Evolutionary conservation across 1,140 invertebrate species (phyloP), one percentile per base, ranked within the genome.

Genomic region (Drosophila azteca): DNA sequence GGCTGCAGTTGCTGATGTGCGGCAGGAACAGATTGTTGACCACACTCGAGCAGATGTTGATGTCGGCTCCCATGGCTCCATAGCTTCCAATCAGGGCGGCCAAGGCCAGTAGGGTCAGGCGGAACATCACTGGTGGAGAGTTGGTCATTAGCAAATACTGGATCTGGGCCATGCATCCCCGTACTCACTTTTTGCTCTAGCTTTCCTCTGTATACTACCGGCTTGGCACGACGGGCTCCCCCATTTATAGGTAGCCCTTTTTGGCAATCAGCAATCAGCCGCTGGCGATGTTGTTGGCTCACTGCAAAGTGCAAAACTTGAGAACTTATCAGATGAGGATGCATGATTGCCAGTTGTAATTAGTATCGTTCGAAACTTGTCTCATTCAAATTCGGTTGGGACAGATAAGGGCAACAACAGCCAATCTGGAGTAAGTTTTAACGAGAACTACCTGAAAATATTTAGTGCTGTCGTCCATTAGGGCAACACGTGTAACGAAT

Each of bases 1-100:
- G 15, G 53, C 62, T 71, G 52, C 90, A 91, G 48, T 88, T 69
- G 44, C 35, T 60, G 6, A 91, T 26, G 9, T 69, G 58, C 1
- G 90, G 90, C 44, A 91, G 22, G 24, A 91, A 90, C 0, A 90
- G 45, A 52, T 77, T 79, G 43, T 78, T 65, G 2, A 35, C 65
- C 20, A 85, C 90, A 52, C 70, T 62, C 17, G 70, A 70, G 49
- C 90, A 91, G 20, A 91, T 75, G 39, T 91, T 90, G 0, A 91
- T 41, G 0, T 59, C 29, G 0, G 17, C 55, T 22, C n/a, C 39
- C 4, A 29, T 22, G 5, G 48, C 31, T 31, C 29, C 55, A 39
- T 17, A 17, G 6, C 24, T 26, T 43, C 45, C 50, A 9, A 66
- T 35, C 13, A 76, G 48, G 9, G 53, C 9, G 22, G 43, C 62